These are phyloP conservation scores for Meleagris gallopavo DNA, from an alignment of 2,113 vertebrate species.

Conservation along the genomic window DNA sequence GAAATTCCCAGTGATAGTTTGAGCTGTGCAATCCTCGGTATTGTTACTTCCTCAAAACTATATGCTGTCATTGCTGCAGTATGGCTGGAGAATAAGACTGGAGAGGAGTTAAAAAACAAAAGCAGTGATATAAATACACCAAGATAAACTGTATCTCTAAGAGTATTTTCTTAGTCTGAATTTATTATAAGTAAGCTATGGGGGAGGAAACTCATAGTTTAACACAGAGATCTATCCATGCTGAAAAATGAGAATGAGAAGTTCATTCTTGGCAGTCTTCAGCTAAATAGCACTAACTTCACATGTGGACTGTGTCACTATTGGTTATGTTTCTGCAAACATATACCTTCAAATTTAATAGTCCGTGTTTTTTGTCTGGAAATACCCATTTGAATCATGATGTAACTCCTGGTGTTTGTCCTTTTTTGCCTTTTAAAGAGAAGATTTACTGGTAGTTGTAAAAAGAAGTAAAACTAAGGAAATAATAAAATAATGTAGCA, in stretches of 20 bases:
- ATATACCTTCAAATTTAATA: not conserved
- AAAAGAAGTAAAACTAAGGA: not conserved
- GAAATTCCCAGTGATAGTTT: not conserved
- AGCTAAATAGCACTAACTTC: not conserved
- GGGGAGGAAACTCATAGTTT: not conserved
- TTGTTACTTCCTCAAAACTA: not conserved
- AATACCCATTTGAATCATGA: not conserved
- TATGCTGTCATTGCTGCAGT: not conserved
- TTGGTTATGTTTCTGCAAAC: not conserved
- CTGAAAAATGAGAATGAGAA: not conserved
- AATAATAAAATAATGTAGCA: not conserved
- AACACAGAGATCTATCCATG: not conserved
- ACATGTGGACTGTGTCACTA: not conserved
- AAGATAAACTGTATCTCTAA: not conserved
- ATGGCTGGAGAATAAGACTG: not conserved
- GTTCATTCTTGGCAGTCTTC: not conserved
- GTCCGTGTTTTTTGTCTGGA: not conserved
- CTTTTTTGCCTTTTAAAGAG: not conserved
- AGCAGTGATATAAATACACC: not conserved
- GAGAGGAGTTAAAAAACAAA: not conserved
- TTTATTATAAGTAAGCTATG: not conserved
- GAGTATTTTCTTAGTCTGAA: not conserved
- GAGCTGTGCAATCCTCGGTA: not conserved
- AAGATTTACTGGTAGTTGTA: not conserved
- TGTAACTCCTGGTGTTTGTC: not conserved